Evolutionary conservation across 2,113 vertebrate genomes (phyloP).

Genomic region (Aspidoscelis tigris): DNA sequence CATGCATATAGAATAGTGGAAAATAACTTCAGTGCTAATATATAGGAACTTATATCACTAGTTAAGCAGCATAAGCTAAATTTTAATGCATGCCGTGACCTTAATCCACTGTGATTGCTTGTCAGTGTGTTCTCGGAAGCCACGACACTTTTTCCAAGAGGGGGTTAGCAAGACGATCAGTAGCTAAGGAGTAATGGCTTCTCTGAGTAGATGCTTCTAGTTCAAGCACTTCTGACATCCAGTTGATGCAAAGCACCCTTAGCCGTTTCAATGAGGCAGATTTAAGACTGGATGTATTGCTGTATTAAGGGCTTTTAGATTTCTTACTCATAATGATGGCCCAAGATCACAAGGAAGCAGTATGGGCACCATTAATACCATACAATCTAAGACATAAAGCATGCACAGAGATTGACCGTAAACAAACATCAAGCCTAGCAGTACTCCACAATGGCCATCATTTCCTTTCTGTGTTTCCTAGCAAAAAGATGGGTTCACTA

Average conservation of each 20-base stretch:
- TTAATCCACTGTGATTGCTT: conserved; percentile 37
- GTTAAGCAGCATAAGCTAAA: conserved; percentile 26
- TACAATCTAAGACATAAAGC: too few species aligned
- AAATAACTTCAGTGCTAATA: not conserved
- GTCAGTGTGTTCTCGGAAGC: conserved; percentile 20
- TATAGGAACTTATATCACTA: not conserved
- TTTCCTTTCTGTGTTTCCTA: too few species aligned
- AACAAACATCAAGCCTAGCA: too few species aligned
- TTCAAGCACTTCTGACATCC: not conserved
- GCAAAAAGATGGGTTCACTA: too few species aligned
- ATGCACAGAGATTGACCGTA: too few species aligned
- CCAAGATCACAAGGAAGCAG: not conserved
- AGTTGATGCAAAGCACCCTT: not conserved
- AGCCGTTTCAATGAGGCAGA: not conserved
- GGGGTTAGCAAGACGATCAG: not conserved
- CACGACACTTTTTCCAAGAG: conserved; percentile 9
- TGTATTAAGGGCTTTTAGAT: not conserved
- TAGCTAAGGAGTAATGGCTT: not conserved
- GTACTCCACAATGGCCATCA: too few species aligned
- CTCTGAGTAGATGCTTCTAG: not conserved
- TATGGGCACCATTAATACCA: too few species aligned
- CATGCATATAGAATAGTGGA: not conserved
- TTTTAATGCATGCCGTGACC: conserved; percentile 17
- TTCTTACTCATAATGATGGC: not conserved
- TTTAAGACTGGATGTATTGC: not conserved